Percentiles rank a stretch among this genome's conserved stretches.
Conservation (phyloP, 2,113 vertebrate genomes). For the Deroptyus accipitrinus region DNA sequence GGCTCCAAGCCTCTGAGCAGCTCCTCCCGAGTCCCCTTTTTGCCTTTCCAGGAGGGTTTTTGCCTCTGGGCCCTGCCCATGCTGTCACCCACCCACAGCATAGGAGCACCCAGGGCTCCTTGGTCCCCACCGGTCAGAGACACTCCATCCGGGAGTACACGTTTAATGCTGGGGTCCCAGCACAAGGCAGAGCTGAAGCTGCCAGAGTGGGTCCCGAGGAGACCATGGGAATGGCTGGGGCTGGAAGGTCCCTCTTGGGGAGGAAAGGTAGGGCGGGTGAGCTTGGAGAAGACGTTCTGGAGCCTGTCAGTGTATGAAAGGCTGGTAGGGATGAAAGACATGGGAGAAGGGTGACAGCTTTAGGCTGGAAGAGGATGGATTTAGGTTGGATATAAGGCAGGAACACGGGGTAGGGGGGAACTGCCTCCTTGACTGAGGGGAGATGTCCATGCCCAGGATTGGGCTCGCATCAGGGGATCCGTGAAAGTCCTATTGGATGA, state of each 20-base stretch:
- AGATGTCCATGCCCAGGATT: background rate
- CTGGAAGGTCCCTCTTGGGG: background rate
- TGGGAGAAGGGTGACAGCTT: background rate
- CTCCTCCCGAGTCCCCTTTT: fast-evolving
- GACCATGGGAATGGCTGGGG: fast-evolving
- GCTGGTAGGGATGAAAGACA: fast-evolving
- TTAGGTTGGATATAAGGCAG: background rate
- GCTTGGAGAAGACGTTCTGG: background rate
- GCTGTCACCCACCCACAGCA: fast-evolving
- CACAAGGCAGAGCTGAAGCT: background rate
- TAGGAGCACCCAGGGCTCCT: background rate
- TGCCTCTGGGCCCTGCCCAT: background rate
- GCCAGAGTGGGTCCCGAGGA: fast-evolving
- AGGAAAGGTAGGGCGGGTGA: background rate
- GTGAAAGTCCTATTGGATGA: background rate
- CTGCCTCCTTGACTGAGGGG: background rate
- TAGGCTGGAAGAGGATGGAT: background rate
- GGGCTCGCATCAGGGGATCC: fast-evolving
- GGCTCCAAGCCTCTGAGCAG: background rate
- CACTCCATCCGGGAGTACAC: background rate
- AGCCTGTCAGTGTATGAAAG: fast-evolving
- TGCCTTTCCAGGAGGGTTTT: background rate
- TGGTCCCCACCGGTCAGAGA: background rate
- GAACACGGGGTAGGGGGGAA: background rate
- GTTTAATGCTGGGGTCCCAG: background rate